Base-by-base conservation (phyloP, 2,113 vertebrate species). In the Rhombomys opimus region DNA sequence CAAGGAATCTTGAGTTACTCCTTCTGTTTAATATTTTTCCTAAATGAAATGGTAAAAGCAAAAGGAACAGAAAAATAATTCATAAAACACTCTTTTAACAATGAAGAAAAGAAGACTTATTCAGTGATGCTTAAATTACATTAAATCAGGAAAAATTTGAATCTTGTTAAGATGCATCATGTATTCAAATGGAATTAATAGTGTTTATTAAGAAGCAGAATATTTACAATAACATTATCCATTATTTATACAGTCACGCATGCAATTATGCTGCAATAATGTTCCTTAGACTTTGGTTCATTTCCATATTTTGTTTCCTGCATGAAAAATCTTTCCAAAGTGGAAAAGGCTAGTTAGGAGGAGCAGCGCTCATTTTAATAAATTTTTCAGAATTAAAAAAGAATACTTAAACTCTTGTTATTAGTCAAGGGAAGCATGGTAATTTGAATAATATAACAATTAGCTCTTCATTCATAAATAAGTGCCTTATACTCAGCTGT, bases 141-240 rank as follows among this genome's bases (percentile, higher is more conserved):
- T 22, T 25, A 23, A 87, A 77, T 30, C 10, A 96, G 10, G 93
- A 95, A 96, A 78, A 96, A 35, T 8, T 54, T 18, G 95, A 68
- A 2, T 7, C 15, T 78, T 93, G 22, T 63, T 77, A 89, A 95
- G 95, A 88, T 41, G 72, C 32, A 88, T 41, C 7, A 65, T 87
- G 13, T 38, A 91, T 41, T 95, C 76, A 95, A 90, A 92, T 97
- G 27, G 59, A 97, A 61, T 89, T 96, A 94, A 92, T 61, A 59
- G 54, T 73, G 89, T 59, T 93, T 91, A 84, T 68, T 90, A 96
- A 80, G 0, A 76, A 91, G 5, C 57, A 96, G 17, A 17, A 94
- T 97, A 92, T 96, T 96, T 97, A 94, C 52, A 97, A 96, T 93
- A 96, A 57, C 11, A 90, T 96, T 95, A 87, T 76, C 57, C 20